These are phyloP conservation scores for Mormyrus proboscirostris DNA, from an alignment of 2,797 vertebrate species.

Conservation along the genomic window DNA sequence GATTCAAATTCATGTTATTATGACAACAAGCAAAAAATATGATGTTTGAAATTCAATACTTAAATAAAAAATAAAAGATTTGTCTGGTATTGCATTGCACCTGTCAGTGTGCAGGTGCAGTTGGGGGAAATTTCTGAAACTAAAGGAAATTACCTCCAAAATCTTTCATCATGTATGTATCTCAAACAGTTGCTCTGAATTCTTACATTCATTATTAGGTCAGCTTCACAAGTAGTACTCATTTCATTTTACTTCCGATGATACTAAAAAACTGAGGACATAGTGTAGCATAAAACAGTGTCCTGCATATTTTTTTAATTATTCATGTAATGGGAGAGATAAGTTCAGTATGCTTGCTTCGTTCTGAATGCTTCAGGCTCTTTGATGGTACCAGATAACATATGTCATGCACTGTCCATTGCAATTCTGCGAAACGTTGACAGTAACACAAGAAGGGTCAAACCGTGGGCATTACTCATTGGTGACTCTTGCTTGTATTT, in stretches of 20 bases:
- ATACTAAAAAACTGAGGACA: neutral
- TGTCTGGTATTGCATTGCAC: neutral
- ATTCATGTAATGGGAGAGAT: neutral
- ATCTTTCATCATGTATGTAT: neutral
- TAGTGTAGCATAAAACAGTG: neutral
- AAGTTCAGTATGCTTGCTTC: neutral
- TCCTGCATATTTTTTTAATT: neutral
- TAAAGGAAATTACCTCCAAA: neutral
- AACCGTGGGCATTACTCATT: conserved; percentile 25
- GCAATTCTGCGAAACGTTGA: conserved; percentile 27
- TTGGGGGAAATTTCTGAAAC: neutral
- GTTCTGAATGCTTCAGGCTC: neutral
- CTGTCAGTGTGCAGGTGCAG: neutral
- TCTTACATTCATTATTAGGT: neutral
- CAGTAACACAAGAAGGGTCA: conserved; percentile 36
- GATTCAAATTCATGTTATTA: neutral
- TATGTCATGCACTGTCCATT: neutral
- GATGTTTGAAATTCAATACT: neutral
- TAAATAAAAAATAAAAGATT: neutral
- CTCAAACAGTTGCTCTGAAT: neutral
- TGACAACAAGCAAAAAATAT: neutral
- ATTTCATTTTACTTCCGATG: neutral
- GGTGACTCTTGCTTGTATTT: conserved; percentile 20
- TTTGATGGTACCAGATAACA: neutral
- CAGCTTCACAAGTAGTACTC: neutral